Evolutionary conservation across 2,113 vertebrate species (phyloP), one percentile per base, ranked within the genome.

Genomic region (Lagopus leucura): DNA sequence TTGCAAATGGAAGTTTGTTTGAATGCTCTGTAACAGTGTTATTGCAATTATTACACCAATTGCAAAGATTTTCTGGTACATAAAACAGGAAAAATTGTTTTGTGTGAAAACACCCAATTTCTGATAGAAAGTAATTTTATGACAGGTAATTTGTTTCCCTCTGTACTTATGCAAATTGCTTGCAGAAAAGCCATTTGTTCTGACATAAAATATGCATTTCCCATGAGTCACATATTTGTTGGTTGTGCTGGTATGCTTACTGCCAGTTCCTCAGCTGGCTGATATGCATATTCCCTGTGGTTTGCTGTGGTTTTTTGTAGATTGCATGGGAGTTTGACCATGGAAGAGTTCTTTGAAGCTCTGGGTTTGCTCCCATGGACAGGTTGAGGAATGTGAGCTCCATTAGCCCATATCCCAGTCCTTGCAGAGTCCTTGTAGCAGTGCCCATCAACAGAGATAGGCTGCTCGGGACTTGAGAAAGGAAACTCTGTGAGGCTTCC

Each of bases 191-290:
- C 47, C 38, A 63, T 88, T 94, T 93, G 24, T 93, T 90, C 69
- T 90, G 72, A 38, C 55, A 64, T 55, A 64, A 94, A 90, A 67
- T 40, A 43, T 9, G 32, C 20, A 65, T 90, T 92, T 94, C 82
- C 80, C 73, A 4, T 17, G 57, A 84, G 92, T 77, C 43, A n/a
- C 10, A 0, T 78, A 21, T 43, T 70, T 75, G 28, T 67, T 77
- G 86, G 40, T 42, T 71, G 50, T 67, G 24, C 50, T 64, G 47
- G 65, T 50, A 10, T 1, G 1, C 30, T 85, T 48, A 11, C 6
- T 1, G 4, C 55, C 4, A 34, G 38, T 74, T 69, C 50, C 79
- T 70, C 81, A 47, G 34, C 43, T 76, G 82, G 22, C 34, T 87
- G 32, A 32, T 77, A 54, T 77, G 63, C 28, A 30, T 15, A 7